Conservation (phyloP, 2,113 vertebrate genomes). For the Cygnus buccinator region DNA sequence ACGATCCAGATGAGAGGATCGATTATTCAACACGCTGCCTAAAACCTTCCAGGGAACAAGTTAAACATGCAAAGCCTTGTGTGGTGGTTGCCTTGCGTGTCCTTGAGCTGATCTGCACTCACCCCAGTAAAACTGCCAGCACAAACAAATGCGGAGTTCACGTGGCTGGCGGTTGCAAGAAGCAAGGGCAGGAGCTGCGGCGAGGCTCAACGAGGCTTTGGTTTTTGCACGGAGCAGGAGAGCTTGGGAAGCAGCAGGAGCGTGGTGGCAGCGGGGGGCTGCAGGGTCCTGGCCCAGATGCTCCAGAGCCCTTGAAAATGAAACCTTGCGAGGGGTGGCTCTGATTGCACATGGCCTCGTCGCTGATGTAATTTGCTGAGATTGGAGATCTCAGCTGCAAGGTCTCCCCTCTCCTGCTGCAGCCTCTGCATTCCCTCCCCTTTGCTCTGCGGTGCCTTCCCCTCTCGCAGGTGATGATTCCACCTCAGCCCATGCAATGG, state of each 20-base stretch:
- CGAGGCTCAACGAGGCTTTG: fast-evolving
- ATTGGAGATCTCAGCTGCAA: neutral
- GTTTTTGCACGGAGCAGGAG: fast-evolving
- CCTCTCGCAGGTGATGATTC: fast-evolving
- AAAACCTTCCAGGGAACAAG: neutral
- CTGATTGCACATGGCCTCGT: neutral
- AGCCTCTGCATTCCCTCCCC: neutral
- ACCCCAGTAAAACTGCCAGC: neutral
- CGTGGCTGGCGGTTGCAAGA: fast-evolving
- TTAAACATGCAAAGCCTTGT: neutral
- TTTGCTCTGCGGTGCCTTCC: fast-evolving
- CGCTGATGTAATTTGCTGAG: neutral
- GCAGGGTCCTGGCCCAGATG: fast-evolving
- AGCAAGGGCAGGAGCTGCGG: neutral
- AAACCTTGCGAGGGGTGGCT: fast-evolving
- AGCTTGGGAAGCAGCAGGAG: neutral
- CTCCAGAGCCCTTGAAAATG: neutral
- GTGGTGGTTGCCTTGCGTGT: fast-evolving
- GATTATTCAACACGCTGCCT: no score
- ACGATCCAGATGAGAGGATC: fast-evolving
- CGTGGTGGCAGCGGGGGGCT: fast-evolving
- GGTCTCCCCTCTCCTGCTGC: neutral
- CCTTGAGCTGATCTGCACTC: neutral
- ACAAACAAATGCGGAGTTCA: neutral
- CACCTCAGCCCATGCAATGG: fast-evolving